Conservation (phyloP, 1,140 invertebrate species). For the Drosophila guanche region DNA sequence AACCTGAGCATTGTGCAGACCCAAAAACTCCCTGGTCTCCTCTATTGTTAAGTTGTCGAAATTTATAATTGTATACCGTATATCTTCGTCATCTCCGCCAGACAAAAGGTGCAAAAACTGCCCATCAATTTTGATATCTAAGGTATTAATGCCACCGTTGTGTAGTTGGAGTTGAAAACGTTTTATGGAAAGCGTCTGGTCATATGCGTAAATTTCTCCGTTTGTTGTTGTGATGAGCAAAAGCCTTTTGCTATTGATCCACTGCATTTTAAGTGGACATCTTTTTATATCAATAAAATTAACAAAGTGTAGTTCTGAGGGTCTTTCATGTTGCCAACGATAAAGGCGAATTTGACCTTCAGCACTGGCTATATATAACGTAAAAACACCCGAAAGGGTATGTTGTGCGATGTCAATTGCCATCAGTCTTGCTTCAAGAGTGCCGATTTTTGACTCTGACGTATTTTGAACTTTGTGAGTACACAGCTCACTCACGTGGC, state of each 20-base stretch:
- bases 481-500: conserved; percentile 42
- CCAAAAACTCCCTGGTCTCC: background rate
- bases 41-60: conserved; percentile 9
- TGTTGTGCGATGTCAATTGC: conserved; percentile 38
- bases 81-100: conserved; percentile 75
- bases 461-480: conserved; percentile 49
- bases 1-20: conserved; percentile 58
- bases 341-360: conserved; percentile 68
- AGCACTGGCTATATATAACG: conserved; percentile 52
- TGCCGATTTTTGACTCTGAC: conserved; percentile 3
- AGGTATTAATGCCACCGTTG: conserved; percentile 64
- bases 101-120: conserved; percentile 58
- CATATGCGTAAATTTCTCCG: conserved; percentile 61
- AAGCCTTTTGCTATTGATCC: conserved; percentile 6
- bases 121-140: conserved; percentile 40
- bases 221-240: conserved; percentile 64
- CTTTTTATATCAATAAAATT: conserved; percentile 37
- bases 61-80: conserved; percentile 51
- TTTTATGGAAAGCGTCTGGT: conserved; percentile 26
- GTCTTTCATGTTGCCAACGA: conserved; percentile 25
- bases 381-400: conserved; percentile 9
- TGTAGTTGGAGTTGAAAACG: conserved; percentile 57
- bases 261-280: conserved; percentile 61
- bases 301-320: conserved; percentile 13
- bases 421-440: conserved; percentile 74